phyloP scores from a whole-genome alignment of 2,888 invertebrate species.

The Drosophila ustulata region DNA sequence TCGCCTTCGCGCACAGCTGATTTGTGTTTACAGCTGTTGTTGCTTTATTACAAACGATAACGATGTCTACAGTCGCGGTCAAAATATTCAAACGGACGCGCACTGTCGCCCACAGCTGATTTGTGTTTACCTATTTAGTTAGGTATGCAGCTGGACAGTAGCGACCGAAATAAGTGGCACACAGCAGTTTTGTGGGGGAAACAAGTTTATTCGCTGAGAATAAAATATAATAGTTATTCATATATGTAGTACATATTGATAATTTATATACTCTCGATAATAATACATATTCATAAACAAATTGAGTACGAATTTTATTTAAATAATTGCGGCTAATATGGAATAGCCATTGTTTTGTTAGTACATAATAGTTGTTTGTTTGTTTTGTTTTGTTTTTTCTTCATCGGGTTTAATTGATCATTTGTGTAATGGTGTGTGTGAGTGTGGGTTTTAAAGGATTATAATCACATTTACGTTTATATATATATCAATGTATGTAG shows the following conservation, averaged over 20 bases:
- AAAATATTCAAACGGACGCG: neutral
- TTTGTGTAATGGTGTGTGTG: conserved; percentile 23
- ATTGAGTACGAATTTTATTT: conserved; percentile 64
- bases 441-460: conserved; percentile 50
- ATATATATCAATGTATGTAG: conserved; percentile 22
- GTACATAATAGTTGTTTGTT: conserved; percentile 50
- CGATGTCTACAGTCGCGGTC: conserved; percentile 10
- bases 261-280: conserved; percentile 62
- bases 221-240: conserved; percentile 58
- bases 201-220: conserved; percentile 59
- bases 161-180: conserved; percentile 26
- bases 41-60: conserved; percentile 3
- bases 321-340: conserved; percentile 33
- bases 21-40: conserved; percentile 43
- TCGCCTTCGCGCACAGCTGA: conserved; percentile 39
- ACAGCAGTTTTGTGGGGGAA: conserved; percentile 35
- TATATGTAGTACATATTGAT: conserved; percentile 63
- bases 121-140: conserved; percentile 1
- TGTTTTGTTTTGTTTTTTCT: neutral
- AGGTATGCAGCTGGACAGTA: conserved; percentile 9
- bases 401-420: conserved; percentile 56
- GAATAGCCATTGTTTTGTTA: conserved; percentile 39
- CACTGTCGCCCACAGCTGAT: conserved; percentile 1
- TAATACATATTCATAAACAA: conserved; percentile 74
- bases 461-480: conserved; percentile 71